Conservation (phyloP, 2,888 invertebrate species). For the Ypsolopha scabrella region DNA sequence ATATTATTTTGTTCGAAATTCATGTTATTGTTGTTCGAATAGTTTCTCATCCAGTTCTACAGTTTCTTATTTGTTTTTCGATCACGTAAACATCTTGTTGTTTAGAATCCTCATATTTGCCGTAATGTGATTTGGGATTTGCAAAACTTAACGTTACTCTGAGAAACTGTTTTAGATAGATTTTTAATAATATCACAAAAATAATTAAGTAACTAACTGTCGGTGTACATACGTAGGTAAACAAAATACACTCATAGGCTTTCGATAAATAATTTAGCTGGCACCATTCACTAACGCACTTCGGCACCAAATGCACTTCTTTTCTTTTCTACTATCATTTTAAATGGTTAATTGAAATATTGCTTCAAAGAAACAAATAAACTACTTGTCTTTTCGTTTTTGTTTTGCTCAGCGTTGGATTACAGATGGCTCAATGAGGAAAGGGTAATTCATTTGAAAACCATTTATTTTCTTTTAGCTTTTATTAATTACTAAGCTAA, state of each 20-base stretch:
- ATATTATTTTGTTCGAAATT: neutral
- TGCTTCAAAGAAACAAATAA: neutral
- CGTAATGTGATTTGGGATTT: too few relatives aligned
- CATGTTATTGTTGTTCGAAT: too few relatives aligned
- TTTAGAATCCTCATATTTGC: too few relatives aligned
- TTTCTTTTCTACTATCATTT: neutral
- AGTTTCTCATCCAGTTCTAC: too few relatives aligned
- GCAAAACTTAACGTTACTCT: too few relatives aligned
- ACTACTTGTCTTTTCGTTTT: conserved; percentile 9
- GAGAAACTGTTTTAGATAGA: too few relatives aligned
- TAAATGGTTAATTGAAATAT: neutral
- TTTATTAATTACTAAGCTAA: neutral
- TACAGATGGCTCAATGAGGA: conserved; percentile 52
- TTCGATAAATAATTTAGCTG: neutral
- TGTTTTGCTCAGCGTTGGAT: conserved; percentile 61
- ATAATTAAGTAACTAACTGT: neutral
- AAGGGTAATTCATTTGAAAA: conserved; percentile 36
- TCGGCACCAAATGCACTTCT: neutral
- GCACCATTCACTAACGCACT: neutral
- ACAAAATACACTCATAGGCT: neutral
- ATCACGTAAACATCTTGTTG: too few relatives aligned
- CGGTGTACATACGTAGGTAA: neutral
- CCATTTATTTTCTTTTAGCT: neutral
- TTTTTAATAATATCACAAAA: neutral
- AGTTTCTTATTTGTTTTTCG: too few relatives aligned